Evolutionary conservation across 2,797 vertebrate species (phyloP).

Genomic region (Peromyscus nudipes): DNA sequence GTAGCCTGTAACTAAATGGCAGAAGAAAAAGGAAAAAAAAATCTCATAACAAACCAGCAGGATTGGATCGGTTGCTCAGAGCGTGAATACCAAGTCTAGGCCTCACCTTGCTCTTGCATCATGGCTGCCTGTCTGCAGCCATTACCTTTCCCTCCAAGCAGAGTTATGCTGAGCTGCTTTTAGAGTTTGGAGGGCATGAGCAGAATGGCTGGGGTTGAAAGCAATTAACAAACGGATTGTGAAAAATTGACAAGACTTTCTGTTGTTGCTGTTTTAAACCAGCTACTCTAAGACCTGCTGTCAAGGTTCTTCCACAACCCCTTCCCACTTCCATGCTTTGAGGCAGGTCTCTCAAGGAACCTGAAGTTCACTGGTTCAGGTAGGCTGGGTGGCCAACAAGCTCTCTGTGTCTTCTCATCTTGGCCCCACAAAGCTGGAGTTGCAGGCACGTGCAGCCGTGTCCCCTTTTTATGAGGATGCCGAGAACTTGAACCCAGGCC

Average conservation of each 20-base stretch:
- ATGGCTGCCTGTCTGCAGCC: conserved; percentile 90
- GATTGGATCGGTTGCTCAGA: conserved; percentile 82
- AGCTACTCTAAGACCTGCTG: neutral
- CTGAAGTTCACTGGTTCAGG: neutral
- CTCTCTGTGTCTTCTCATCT: neutral
- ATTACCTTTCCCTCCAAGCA: conserved; percentile 73
- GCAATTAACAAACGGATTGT: conserved; percentile 91
- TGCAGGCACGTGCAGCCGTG: neutral
- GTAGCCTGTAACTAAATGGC: conserved; percentile 77
- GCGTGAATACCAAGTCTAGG: conserved; percentile 46
- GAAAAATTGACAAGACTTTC: conserved; percentile 88
- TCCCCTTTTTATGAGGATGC: neutral
- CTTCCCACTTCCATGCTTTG: neutral
- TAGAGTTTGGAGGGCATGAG: conserved; percentile 88
- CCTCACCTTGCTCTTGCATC: conserved; percentile 87
- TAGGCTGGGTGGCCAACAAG: neutral
- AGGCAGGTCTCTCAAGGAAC: neutral
- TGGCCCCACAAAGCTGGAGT: neutral
- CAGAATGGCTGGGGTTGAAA: conserved; percentile 89
- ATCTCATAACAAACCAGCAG: conserved; percentile 48
- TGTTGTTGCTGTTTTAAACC: conserved; percentile 51
- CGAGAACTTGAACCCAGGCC: neutral
- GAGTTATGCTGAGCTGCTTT: conserved; percentile 87
- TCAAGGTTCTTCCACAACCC: neutral
- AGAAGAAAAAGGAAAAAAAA: conserved; percentile 63